Evolutionary conservation across 2,113 vertebrate species (phyloP), one percentile per base, ranked within the genome.

Genomic region (Drymodes brunneopygia): DNA sequence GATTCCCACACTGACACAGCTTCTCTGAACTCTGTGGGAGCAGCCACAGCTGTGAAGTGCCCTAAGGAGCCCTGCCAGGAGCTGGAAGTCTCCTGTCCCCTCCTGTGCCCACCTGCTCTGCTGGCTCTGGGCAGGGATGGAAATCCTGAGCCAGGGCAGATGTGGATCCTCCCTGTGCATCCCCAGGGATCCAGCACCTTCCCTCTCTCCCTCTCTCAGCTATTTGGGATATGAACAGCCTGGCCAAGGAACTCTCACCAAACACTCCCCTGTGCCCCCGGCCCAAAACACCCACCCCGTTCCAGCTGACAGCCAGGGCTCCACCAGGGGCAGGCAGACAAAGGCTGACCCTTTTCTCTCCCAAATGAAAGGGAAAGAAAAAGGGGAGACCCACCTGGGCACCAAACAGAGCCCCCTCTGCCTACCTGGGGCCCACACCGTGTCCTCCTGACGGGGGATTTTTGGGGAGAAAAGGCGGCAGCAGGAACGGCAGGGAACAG

Each of bases 201-300:
- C 64, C 4, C 58, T 2, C 28, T 8, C 35, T 4, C 42, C 15
- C 42, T 16, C 40, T 14, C 28, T 23, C 65, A 35, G 23, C 35
- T 10, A 0, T 24, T 0, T 1, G 42, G 58, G 64, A 25, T 0
- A 35, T 0, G 3, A 66, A 35, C 33, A 25, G 1, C 45, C 10
- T 3, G 1, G 10, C 45, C n/a, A 4, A 72, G 62, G 38, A 50
- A 1, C 35, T 35, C 75, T 15, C 2, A 0, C 44, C 40, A 22
- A 17, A 13, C 0, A 0, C 22, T 5, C 3, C 82, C 62, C 66
- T 1, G 7, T 11, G 10, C 18, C 72, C 62, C 64, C 0, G 3
- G 22, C 40, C 61, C 28, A 6, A 23, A 60, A 17, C 36, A 25
- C 13, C 3, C 35, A 22, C 29, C 45, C 35, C 0, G 0, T 2